A percentile compares a stretch with the other conserved stretches of the same genome.
Evolutionary conservation across 2,888 invertebrate species (phyloP).

Genomic region (Campopleginae sp.): DNA sequence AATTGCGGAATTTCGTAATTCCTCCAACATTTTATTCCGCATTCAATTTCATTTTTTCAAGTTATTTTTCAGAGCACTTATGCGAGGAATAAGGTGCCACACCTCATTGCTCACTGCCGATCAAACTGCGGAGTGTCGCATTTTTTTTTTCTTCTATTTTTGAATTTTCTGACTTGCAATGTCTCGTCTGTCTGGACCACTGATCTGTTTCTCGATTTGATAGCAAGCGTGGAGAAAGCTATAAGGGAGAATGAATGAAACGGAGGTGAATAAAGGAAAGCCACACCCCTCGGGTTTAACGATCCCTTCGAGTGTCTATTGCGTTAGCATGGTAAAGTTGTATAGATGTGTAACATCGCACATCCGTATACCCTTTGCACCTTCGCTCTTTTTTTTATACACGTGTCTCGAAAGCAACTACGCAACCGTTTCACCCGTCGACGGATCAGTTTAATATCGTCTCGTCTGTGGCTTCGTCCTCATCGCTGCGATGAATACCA

Average conservation of each 20-base stretch:
- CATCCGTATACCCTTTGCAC: slow-evolving; percentile 1
- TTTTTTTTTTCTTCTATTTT: not conserved
- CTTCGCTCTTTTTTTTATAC: not conserved
- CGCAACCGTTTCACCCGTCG: slow-evolving; percentile 48
- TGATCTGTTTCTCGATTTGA: not conserved
- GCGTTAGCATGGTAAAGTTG: slow-evolving; percentile 8
- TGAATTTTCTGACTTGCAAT: not conserved
- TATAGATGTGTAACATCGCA: not conserved
- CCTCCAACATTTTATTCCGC: not conserved
- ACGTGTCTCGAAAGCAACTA: slow-evolving; percentile 3
- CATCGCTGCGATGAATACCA: slow-evolving; percentile 29
- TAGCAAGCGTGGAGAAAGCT: not conserved
- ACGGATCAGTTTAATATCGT: slow-evolving; percentile 56
- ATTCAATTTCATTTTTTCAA: not conserved
- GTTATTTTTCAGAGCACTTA: not conserved
- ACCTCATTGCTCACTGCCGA: no score
- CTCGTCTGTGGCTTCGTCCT: slow-evolving; percentile 9
- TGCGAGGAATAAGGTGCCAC: no score
- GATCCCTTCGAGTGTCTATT: slow-evolving; percentile 57
- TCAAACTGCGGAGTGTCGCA: no score
- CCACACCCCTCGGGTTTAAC: slow-evolving; percentile 62
- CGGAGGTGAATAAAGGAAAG: slow-evolving; percentile 32
- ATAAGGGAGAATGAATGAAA: slow-evolving; percentile 19
- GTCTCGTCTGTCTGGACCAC: not conserved
- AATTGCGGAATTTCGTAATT: no score